These are phyloP conservation scores for Sebastes oblongus DNA, from an alignment of 2,797 vertebrate species.

Conservation along the genomic window DNA sequence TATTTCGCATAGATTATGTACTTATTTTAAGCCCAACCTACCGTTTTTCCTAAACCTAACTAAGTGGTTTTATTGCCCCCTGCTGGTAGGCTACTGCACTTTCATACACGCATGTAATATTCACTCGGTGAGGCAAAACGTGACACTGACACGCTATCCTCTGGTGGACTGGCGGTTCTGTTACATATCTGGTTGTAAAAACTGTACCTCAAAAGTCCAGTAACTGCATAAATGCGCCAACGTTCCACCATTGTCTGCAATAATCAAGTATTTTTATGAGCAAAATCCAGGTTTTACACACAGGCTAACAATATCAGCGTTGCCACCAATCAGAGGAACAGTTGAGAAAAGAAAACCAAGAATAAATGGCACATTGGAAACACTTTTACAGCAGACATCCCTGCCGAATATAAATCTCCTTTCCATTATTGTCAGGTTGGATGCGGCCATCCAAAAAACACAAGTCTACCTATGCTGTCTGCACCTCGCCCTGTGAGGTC, in stretches of 20 bases:
- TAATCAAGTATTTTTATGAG: neutral
- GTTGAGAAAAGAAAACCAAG: neutral
- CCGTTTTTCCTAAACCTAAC: too few species aligned
- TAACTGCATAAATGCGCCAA: neutral
- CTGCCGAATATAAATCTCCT: constrained; percentile 15
- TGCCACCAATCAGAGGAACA: neutral
- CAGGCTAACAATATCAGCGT: neutral
- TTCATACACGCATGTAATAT: too few species aligned
- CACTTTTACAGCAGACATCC: neutral
- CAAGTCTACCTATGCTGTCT: constrained; percentile 10
- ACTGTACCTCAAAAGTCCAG: neutral
- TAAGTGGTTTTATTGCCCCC: too few species aligned
- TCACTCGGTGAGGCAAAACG: too few species aligned
- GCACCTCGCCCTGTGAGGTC: constrained; percentile 16
- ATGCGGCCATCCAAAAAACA: constrained; percentile 15
- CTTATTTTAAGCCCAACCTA: too few species aligned
- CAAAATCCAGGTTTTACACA: neutral
- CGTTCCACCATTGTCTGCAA: neutral
- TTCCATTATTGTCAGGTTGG: constrained; percentile 1
- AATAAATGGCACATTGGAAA: neutral
- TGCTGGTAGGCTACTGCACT: too few species aligned
- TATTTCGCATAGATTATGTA: fast-evolving
- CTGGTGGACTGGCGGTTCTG: fast-evolving
- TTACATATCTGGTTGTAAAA: neutral
- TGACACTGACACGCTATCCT: too few species aligned